Evolutionary conservation across 2,888 invertebrate genomes (phyloP), one percentile per base, ranked within the genome.

Genomic region (Trichogramma evanescens): DNA sequence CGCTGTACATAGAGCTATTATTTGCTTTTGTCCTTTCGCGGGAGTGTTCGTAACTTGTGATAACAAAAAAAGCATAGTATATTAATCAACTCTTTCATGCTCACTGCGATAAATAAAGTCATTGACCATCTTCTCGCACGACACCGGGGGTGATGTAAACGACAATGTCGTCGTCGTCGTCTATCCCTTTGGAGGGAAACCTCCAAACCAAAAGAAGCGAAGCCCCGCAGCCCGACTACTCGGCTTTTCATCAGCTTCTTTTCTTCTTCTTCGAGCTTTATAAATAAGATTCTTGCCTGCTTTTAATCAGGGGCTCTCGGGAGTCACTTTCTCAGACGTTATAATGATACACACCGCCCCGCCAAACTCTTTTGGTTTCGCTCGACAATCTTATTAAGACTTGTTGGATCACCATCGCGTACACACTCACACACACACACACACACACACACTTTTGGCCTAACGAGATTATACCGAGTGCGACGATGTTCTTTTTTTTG

Each of bases 291-390:
- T 26, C 26, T 26, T 26, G 26, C 26, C 26, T 26, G 49, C 54
- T 51, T 62, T 57, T 45, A 45, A 57, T 51, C 58, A 54, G 50
- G 59, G 52, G 13, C 13, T 49, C 56, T 51, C 48, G 45, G 26
- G 65, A 67, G 66, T 67, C 66, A 26, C 26, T 26, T 26, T 26
- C 26, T 26, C 26, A 26, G 26, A 26, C 26, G 26, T 26, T 26
- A 26, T 26, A 26, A 26, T 26, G 26, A 26, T 26, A 26, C 26
- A 26, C 26, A 26, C 26, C 26, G 26, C 26, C 26, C 71, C 71
- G 71, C 72, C 71, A 68, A 69, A 75, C 73, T 75, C 73, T 70
- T 73, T 75, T 74, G 76, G 75, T 76, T 76, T 75, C 76, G 70
- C 73, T 72, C 66, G 70, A 69, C 71, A 76, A 76, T 75, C 75